Evolutionary conservation across 2,888 invertebrate species (phyloP).

Genomic region (Apoda limacodes): DNA sequence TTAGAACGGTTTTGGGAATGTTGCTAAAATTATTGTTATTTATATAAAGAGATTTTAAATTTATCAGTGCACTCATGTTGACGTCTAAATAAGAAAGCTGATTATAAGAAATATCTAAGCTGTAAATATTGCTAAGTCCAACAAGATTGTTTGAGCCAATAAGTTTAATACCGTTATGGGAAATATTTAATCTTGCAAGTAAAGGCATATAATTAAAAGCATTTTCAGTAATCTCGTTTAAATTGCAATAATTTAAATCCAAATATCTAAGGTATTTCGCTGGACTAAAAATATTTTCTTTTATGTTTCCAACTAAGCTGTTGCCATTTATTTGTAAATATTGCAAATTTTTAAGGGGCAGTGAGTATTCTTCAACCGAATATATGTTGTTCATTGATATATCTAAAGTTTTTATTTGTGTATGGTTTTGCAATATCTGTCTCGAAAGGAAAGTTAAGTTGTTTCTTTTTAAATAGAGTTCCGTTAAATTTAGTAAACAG

Average conservation of each 20-base stretch:
- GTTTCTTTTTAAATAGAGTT: constrained; percentile 39
- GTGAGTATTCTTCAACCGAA: constrained; percentile 31
- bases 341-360: constrained; percentile 43
- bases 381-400: constrained; percentile 41
- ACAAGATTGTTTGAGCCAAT: constrained; percentile 39
- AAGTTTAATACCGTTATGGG: constrained; percentile 36
- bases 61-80: constrained; percentile 25
- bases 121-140: constrained; percentile 38
- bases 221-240: constrained; percentile 32
- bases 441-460: constrained; percentile 26
- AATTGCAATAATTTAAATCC: constrained; percentile 38
- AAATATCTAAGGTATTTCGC: constrained; percentile 39
- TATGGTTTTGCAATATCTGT: constrained; percentile 32
- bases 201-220: constrained; percentile 41
- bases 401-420: constrained; percentile 33
- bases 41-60: constrained; percentile 40
- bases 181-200: constrained; percentile 42
- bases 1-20: constrained; percentile 27
- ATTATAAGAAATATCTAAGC: constrained; percentile 47
- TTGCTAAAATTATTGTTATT: constrained; percentile 36
- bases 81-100: constrained; percentile 28
- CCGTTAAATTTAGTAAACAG: constrained; percentile 30
- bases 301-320: constrained; percentile 29
- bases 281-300: constrained; percentile 36
- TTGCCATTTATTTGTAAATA: constrained; percentile 39